Conservation (phyloP, 2,888 invertebrate species). For the Amiota minor region DNA sequence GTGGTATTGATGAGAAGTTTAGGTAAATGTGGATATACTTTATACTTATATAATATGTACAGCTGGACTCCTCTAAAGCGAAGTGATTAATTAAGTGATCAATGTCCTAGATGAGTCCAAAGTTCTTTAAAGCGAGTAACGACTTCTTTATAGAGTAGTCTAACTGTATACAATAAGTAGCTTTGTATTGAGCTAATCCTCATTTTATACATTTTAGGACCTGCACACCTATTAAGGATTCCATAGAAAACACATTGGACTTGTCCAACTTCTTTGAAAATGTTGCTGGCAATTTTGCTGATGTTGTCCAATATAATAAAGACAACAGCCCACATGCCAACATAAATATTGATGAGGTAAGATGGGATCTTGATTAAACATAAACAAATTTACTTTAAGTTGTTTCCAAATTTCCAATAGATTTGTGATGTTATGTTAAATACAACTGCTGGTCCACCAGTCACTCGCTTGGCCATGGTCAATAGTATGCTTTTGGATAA, state of each 20-base stretch:
- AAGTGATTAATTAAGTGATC: not conserved
- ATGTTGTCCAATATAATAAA: constrained; percentile 94
- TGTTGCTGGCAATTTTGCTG: constrained; percentile 91
- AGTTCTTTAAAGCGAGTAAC: no score
- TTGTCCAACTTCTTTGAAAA: constrained; percentile 86
- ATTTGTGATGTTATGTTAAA: constrained; percentile 85
- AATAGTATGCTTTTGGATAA: constrained; percentile 81
- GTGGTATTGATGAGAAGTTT: constrained; percentile 81
- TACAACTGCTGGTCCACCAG: constrained; percentile 76
- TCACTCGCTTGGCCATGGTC: constrained; percentile 82
- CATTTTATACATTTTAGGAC: constrained; percentile 74
- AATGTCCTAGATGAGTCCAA: no score
- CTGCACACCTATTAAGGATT: constrained; percentile 82
- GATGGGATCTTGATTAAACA: constrained; percentile 14
- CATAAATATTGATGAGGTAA: constrained; percentile 84
- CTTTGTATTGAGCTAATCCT: no score
- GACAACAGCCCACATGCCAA: constrained; percentile 87
- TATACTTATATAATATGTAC: not conserved
- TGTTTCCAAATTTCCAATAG: constrained; percentile 59
- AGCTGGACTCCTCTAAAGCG: not conserved
- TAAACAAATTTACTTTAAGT: constrained; percentile 1
- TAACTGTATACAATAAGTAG: no score
- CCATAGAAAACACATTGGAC: constrained; percentile 78
- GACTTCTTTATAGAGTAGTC: no score
- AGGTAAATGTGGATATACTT: constrained; percentile 74